These are phyloP conservation scores for Ceratina calcarata DNA, from an alignment of 1,140 invertebrate species.

Conservation along the genomic window DNA sequence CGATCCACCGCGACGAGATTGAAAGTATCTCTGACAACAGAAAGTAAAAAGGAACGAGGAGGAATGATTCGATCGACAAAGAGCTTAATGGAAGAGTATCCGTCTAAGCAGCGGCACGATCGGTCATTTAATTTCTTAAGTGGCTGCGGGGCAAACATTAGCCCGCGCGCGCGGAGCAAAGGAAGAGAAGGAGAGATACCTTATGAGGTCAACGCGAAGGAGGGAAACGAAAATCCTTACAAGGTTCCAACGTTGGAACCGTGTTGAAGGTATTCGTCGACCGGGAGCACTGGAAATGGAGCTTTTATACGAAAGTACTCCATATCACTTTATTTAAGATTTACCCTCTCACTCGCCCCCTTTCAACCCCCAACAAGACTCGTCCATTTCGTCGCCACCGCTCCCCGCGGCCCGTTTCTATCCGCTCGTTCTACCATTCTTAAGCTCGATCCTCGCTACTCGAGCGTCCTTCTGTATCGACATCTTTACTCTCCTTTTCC, in stretches of 20 bases:
- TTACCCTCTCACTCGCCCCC: constrained; percentile 80
- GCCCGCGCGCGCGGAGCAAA: background rate
- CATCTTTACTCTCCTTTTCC: constrained; percentile 57
- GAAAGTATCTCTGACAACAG: background rate
- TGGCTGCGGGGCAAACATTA: constrained; percentile 47
- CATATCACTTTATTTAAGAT: constrained; percentile 82
- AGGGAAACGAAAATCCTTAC: constrained; percentile 57
- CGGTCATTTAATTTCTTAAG: constrained; percentile 49
- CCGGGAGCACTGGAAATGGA: constrained; percentile 78
- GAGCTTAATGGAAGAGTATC: constrained; percentile 34
- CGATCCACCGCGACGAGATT: background rate
- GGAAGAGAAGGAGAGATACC: constrained; percentile 1
- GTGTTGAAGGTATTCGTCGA: constrained; percentile 72
- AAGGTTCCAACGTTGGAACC: constrained; percentile 56
- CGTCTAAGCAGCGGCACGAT: constrained; percentile 18
- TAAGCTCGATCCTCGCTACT: constrained; percentile 67
- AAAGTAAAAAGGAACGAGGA: too few relatives aligned
- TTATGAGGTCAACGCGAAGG: constrained; percentile 51
- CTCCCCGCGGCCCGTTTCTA: constrained; percentile 33
- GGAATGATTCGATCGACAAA: constrained; percentile 22
- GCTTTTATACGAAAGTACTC: constrained; percentile 82
- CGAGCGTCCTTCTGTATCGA: constrained; percentile 67
- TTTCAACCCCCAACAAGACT: constrained; percentile 81
- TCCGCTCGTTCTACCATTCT: constrained; percentile 58
- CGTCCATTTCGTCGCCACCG: constrained; percentile 78